Conservation (phyloP, 2,888 invertebrate genomes). For the Anthophora plumipes region DNA sequence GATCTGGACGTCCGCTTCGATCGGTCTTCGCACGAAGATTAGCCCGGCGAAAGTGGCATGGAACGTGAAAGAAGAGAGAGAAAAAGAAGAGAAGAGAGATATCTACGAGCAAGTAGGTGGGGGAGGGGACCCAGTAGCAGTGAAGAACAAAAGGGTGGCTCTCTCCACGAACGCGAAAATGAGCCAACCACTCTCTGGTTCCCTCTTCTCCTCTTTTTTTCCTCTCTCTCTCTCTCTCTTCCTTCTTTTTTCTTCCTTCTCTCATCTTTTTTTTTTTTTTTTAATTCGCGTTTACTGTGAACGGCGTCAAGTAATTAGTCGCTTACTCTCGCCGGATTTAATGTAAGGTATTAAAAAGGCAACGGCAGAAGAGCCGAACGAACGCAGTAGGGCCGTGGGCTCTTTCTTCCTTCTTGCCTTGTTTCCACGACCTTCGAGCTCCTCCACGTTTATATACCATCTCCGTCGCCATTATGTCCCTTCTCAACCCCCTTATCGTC, state of each 20-base stretch:
- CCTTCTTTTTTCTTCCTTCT: no score
- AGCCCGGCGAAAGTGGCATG: conserved; percentile 39
- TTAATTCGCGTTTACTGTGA: conserved; percentile 83
- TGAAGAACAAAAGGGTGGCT: conserved; percentile 15
- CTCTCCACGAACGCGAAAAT: conserved; percentile 70
- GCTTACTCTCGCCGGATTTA: conserved; percentile 76
- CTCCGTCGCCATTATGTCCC: conserved; percentile 74
- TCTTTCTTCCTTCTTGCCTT: conserved; percentile 59
- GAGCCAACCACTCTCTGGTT: conserved; percentile 70
- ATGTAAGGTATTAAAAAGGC: conserved; percentile 76
- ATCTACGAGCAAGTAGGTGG: not conserved
- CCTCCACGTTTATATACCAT: conserved; percentile 58
- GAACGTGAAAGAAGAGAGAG: not conserved
- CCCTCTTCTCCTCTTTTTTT: conserved; percentile 27
- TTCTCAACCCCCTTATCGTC: conserved; percentile 43
- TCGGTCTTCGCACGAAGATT: conserved; percentile 56
- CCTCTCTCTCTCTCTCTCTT: conserved; percentile 47
- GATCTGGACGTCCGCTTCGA: conserved; percentile 43
- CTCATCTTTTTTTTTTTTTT: conserved; percentile 54
- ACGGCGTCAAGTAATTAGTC: conserved; percentile 83
- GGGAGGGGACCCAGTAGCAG: no score
- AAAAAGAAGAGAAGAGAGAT: not conserved
- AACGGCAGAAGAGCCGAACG: conserved; percentile 43
- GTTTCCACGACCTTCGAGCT: conserved; percentile 65
- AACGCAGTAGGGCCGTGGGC: not conserved